Conservation (phyloP, 1,140 invertebrate genomes). For the Aphis gossypii region DNA sequence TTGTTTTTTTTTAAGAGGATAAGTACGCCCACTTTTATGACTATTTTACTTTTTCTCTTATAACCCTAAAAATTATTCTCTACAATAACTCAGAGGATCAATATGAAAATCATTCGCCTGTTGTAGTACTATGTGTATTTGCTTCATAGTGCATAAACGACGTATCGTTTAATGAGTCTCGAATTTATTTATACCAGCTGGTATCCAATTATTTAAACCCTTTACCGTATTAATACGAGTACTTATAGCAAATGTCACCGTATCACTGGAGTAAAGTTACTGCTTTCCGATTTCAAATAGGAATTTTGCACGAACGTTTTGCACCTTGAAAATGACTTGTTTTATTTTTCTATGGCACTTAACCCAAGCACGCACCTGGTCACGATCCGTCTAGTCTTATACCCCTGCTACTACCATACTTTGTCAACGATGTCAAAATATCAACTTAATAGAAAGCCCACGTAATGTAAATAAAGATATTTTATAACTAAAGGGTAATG, state of each 20-base stretch:
- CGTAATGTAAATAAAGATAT: not conserved
- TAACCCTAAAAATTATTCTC: constrained; percentile 2
- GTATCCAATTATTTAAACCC: constrained; percentile 13
- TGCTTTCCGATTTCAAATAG: not conserved
- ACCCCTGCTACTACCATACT: not conserved
- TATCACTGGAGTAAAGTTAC: not conserved
- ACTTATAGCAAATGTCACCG: not conserved
- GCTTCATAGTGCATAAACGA: not conserved
- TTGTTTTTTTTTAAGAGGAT: not conserved
- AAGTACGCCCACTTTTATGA: constrained; percentile 14
- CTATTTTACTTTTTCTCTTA: not conserved
- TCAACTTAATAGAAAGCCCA: not conserved
- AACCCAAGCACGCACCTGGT: constrained; percentile 14
- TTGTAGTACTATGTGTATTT: not conserved
- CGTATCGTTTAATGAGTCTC: not conserved
- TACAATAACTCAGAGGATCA: not conserved
- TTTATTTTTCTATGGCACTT: constrained; percentile 16
- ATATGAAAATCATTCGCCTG: constrained; percentile 32
- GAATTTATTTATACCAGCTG: constrained; percentile 25
- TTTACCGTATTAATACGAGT: not conserved
- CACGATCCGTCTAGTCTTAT: not conserved
- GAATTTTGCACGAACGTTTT: constrained; percentile 25
- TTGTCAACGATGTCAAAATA: constrained; percentile 29
- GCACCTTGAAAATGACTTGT: constrained; percentile 21
- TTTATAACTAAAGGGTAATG: not conserved